Base-by-base conservation (phyloP, 2,797 vertebrate species). In the Onychomys arenicola region DNA sequence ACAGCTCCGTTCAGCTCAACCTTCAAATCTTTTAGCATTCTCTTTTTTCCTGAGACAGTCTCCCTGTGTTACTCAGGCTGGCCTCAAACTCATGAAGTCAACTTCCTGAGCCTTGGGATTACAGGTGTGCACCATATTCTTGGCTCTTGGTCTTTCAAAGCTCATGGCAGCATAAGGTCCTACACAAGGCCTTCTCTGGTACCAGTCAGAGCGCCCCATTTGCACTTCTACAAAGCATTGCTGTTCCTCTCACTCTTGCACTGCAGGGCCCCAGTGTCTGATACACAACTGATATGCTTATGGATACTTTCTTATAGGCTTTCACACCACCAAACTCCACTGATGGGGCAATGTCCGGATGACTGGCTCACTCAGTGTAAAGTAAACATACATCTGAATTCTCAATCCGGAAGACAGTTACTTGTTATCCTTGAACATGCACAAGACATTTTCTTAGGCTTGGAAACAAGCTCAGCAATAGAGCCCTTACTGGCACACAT, bases 351-450 rank as follows among this genome's bases (percentile, higher is more conserved):
- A 55, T 55, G 59, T 81, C 61, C 57, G 23, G n/a, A 63, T 76
- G 52, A 69, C 52, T 43, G 59, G n/a, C 65, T 94, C 75, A 73
- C 52, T 5, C 19, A 8, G 29, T 19, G n/a, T 29, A 85, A 77
- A 85, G 43, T 46, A 90, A 95, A 94, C 17, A 86, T 55, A 52
- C 61, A n/a, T 46, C 21, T 93, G 65, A 92, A 90, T 90, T 95
- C 94, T 86, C 91, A 69, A 49, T 69, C 61, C 16, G 55, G 89
- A 96, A 89, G 40, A 86, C 49, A 61, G 13, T 32, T 78, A 43
- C 63, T 71, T 65, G 11, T 19, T 82, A 37, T 49, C 69, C 63
- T 96, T 91, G 91, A 97, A 90, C 34, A 63, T 67, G 78, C 57
- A 55, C 73, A 84, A 81, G 57, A 85, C 8, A 59, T 61, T 89